Conservation (phyloP, 2,888 invertebrate genomes). For the Brassicogethes aeneus region DNA sequence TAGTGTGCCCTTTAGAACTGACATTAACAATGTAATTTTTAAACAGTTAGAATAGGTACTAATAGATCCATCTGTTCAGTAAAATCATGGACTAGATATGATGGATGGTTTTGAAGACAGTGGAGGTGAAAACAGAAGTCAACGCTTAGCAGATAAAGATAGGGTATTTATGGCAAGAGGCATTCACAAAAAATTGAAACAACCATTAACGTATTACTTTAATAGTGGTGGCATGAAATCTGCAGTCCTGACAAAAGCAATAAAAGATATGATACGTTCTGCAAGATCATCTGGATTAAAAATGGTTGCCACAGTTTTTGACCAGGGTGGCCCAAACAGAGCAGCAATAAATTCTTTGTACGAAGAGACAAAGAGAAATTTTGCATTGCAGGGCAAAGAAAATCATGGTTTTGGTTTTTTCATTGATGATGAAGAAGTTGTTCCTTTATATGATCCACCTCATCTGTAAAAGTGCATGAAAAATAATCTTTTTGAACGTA, state of each 20-base stretch:
- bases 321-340: not conserved
- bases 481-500: conserved; percentile 7
- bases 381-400: not conserved
- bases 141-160: conserved; percentile 5
- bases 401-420: conserved; percentile 1
- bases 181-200: no score
- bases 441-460: conserved; percentile 7
- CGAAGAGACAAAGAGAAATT: not conserved
- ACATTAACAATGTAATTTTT: not conserved
- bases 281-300: not conserved
- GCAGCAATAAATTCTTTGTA: not conserved
- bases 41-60: not conserved
- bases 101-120: conserved; percentile 8
- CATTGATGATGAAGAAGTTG: conserved; percentile 5
- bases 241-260: not conserved
- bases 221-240: conserved; percentile 12
- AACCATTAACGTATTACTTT: conserved; percentile 8
- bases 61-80: not conserved
- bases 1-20: not conserved
- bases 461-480: conserved; percentile 6
- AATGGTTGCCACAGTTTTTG: not conserved
- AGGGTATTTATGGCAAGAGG: conserved; percentile 11
- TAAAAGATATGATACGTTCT: not conserved
- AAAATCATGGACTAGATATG: conserved; percentile 1
- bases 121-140: not conserved